Evolutionary conservation across 2,113 vertebrate genomes (phyloP).

Genomic region (Microcebus griseorufus): DNA sequence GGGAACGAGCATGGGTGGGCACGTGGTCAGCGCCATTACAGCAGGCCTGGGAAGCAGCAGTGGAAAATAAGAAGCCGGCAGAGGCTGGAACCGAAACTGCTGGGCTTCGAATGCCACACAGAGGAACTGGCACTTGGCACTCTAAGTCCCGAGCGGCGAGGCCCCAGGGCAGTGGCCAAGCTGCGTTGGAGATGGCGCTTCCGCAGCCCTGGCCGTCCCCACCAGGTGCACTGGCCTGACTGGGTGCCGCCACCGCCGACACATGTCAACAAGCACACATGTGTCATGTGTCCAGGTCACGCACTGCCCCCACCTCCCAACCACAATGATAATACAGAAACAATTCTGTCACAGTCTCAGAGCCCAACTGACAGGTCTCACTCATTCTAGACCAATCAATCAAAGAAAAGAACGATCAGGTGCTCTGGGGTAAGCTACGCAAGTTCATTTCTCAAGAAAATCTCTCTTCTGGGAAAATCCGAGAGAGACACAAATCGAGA

Average conservation of each 20-base stretch:
- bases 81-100: not conserved
- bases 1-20: rapidly evolving
- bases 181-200: rapidly evolving
- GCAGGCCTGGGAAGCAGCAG: not conserved
- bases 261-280: rapidly evolving
- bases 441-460: not conserved
- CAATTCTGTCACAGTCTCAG: rapidly evolving
- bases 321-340: not conserved
- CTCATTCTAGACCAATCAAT: rapidly evolving
- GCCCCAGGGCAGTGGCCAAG: rapidly evolving
- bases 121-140: too few relatives aligned
- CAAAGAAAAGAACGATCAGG: not conserved
- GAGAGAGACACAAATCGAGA: not conserved
- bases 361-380: too few relatives aligned
- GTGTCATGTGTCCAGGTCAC: too few relatives aligned
- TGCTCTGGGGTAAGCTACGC: not conserved
- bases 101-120: not conserved
- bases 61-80: rapidly evolving
- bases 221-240: not conserved
- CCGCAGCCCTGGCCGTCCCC: rapidly evolving
- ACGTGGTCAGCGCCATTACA: rapidly evolving
- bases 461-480: not conserved
- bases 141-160: rapidly evolving
- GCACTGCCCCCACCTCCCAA: too few relatives aligned
- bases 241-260: rapidly evolving